phyloP scores from a whole-genome alignment of 2,797 vertebrate species.

The Anisognathus igniventris region DNA sequence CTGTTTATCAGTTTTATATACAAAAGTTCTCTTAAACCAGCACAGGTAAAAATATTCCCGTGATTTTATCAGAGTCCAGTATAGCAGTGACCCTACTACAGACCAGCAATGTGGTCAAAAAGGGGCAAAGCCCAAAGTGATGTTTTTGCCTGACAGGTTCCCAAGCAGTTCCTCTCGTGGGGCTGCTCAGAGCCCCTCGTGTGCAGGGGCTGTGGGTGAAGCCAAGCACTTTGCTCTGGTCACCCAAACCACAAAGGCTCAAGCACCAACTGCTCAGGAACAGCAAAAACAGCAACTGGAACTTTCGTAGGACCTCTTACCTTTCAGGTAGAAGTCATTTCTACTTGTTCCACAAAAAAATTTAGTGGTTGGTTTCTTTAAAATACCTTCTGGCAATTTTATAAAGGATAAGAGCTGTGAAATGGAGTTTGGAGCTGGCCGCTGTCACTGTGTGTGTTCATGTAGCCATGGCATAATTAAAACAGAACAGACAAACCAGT shows the following conservation, averaged over 20 bases:
- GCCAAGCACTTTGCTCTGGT: background rate
- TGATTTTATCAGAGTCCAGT: background rate
- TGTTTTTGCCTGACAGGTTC: background rate
- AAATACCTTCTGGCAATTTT: background rate
- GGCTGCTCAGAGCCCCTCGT: background rate
- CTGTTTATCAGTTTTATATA: background rate
- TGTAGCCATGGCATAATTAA: background rate
- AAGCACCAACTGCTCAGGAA: accelerated
- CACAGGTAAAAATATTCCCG: background rate
- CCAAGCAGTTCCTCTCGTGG: background rate
- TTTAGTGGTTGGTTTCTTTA: background rate
- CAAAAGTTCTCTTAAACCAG: background rate
- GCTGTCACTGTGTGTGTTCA: background rate
- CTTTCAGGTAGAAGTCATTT: background rate
- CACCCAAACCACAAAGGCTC: background rate
- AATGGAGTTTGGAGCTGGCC: background rate
- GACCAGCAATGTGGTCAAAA: background rate
- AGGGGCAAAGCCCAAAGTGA: background rate
- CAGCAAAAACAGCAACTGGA: background rate
- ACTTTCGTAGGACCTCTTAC: background rate
- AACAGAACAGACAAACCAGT: background rate
- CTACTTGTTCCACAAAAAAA: background rate
- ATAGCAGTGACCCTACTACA: background rate
- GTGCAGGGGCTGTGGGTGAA: background rate
- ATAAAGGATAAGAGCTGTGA: background rate